Conservation (phyloP, 2,888 invertebrate species). For the Marasmarcha lunaedactyla region DNA sequence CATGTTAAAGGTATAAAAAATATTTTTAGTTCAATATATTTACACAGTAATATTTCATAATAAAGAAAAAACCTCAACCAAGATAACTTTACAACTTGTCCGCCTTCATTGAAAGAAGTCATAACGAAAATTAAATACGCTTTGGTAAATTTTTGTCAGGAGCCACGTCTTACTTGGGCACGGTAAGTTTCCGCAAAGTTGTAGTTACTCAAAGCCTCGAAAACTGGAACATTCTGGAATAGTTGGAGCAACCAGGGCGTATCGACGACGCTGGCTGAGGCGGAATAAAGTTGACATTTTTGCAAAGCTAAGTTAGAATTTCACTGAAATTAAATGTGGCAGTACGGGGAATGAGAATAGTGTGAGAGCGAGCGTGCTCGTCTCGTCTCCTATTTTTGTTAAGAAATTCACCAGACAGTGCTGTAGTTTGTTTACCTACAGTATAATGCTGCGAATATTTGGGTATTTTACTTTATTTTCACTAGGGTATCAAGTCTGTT, state of each 20-base stretch:
- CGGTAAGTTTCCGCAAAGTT: conserved; percentile 66
- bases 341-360: conserved; percentile 65
- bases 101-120: conserved; percentile 31
- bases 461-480: too few species aligned
- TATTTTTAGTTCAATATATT: too few species aligned
- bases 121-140: conserved; percentile 67
- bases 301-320: conserved; percentile 69
- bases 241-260: conserved; percentile 62
- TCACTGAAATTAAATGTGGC: conserved; percentile 70
- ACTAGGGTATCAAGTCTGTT: too few species aligned
- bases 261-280: conserved; percentile 58
- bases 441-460: too few species aligned
- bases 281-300: conserved; percentile 71
- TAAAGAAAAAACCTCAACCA: too few species aligned
- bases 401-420: conserved; percentile 18
- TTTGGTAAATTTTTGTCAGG: conserved; percentile 60
- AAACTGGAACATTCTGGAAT: conserved; percentile 60
- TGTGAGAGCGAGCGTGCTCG: conserved; percentile 27
- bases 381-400: conserved; percentile 37
- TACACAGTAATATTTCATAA: too few species aligned
- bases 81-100: too few species aligned
- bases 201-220: conserved; percentile 66
- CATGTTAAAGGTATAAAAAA: too few species aligned
- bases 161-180: conserved; percentile 59
- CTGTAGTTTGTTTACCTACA: too few species aligned